Base-by-base conservation (phyloP, 2,113 vertebrate genomes). In the Scartelaos histophorus region DNA sequence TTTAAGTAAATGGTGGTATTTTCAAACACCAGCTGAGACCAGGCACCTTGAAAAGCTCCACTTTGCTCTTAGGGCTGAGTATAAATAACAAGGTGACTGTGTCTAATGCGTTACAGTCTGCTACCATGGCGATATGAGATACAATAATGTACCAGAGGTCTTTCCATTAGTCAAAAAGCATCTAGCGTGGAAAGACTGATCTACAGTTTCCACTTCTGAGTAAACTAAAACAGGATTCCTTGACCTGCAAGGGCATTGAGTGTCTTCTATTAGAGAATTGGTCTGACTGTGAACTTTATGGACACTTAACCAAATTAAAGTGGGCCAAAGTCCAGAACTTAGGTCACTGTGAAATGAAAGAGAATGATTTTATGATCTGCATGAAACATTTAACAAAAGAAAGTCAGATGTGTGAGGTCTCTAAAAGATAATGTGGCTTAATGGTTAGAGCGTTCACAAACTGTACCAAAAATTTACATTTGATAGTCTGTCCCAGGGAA, bases 111-210 rank as follows among this genome's bases (percentile, higher is more conserved):
- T 75, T 79, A 82, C 75, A 81, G 78, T 86, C 85, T 88, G 84
- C 79, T 86, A 83, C 88, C 67, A 68, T 65, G 79, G 83, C 80
- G 82, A 91, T 87, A 89, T 80, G 83, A 84, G 83, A 91, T 82
- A 81, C 83, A 86, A 83, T 88, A 83, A 86, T 87, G 88, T 82
- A 67, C 74, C 75, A 71, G 79, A 85, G 81, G 81, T 80, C 71
- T 87, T 85, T 85, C 87, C 85, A 90, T 90, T 91, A 89, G 86
- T 84, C 71, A 75, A 83, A 73, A 90, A 80, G 78, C 77, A 74
- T 82, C 70, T 69, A 78, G 71, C 70, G 80, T 87, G 79, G 35
- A 90, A 84, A 78, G 73, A 79, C 86, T 81, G 82, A 66, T 19
- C 65, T 81, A 19, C 24, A 15, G 71, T 86, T 78, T 73, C 84